phyloP scores from a whole-genome alignment of 1,140 invertebrate species.

The Drosophila tsacasi region DNA sequence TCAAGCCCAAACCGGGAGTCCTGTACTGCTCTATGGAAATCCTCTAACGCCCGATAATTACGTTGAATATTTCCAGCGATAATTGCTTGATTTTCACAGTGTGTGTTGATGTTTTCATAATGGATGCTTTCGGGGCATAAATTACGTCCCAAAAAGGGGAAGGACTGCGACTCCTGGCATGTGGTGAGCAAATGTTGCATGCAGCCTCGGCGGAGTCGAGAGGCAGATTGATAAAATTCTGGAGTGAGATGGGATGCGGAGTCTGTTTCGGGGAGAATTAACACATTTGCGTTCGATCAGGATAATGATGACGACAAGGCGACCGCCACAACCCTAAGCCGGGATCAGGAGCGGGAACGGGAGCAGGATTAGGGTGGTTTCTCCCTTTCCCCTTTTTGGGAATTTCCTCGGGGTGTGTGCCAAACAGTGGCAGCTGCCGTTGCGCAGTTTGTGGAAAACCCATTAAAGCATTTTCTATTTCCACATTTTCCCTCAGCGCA shows the following conservation, averaged over 20 bases:
- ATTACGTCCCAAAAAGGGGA: slow-evolving; percentile 55
- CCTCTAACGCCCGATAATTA: slow-evolving; percentile 71
- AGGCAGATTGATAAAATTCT: slow-evolving; percentile 72
- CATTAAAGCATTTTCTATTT: slow-evolving; percentile 12
- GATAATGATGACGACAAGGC: slow-evolving; percentile 64
- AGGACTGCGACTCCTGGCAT: slow-evolving; percentile 30
- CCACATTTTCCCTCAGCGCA: slow-evolving; percentile 47
- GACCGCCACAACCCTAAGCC: slow-evolving; percentile 3
- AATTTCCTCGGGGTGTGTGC: slow-evolving; percentile 57
- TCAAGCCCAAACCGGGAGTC: not conserved
- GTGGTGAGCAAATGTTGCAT: slow-evolving; percentile 57
- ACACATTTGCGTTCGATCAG: slow-evolving; percentile 72
- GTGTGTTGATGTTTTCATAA: slow-evolving; percentile 81
- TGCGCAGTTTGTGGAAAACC: slow-evolving; percentile 63
- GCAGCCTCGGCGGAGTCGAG: slow-evolving; percentile 61
- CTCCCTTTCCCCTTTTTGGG: not conserved
- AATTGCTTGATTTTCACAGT: slow-evolving; percentile 82
- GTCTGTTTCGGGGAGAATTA: slow-evolving; percentile 51
- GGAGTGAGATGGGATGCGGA: not conserved
- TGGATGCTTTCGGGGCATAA: slow-evolving; percentile 67
- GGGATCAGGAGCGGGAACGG: slow-evolving; percentile 7
- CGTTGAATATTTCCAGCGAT: slow-evolving; percentile 69
- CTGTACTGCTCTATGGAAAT: slow-evolving; percentile 28
- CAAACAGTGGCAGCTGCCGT: slow-evolving; percentile 64
- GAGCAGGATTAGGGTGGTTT: slow-evolving; percentile 45